Percentiles rank a stretch among this genome's conserved stretches.
Conservation (phyloP, 1,140 invertebrate species). For the Bacillus rossius region DNA sequence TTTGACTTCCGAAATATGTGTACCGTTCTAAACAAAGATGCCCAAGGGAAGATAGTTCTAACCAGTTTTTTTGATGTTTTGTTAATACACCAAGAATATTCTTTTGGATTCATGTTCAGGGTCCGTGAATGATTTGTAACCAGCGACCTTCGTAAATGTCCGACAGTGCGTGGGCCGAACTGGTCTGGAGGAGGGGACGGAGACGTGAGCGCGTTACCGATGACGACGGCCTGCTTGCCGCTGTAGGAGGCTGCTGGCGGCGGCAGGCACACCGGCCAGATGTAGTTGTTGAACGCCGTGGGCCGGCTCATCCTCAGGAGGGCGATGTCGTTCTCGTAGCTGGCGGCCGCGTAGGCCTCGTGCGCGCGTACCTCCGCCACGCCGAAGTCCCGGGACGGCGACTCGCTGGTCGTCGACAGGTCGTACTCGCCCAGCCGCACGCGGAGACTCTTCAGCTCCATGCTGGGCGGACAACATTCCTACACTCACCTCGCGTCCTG, state of each 20-base stretch:
- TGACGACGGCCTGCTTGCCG: constrained; percentile 61
- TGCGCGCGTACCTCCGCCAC: constrained; percentile 59
- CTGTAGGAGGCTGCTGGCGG: constrained; percentile 52
- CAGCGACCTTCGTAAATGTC: too few species aligned
- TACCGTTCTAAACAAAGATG: too few species aligned
- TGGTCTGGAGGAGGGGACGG: too few species aligned
- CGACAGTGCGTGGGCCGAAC: too few species aligned
- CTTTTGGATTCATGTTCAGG: too few species aligned
- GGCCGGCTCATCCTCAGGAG: constrained; percentile 63
- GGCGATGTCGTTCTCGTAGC: constrained; percentile 74
- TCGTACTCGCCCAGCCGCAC: constrained; percentile 79
- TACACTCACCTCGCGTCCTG: too few species aligned
- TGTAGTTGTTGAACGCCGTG: constrained; percentile 67
- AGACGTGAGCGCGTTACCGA: constrained; percentile 58
- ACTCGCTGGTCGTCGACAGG: constrained; percentile 55
- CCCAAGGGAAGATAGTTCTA: too few species aligned
- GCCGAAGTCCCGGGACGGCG: constrained; percentile 55
- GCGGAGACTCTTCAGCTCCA: constrained; percentile 52
- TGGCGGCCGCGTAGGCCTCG: constrained; percentile 52
- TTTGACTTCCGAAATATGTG: too few species aligned
- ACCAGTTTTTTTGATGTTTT: too few species aligned
- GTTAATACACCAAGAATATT: too few species aligned
- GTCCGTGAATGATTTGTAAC: too few species aligned
- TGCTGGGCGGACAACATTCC: constrained; percentile 47
- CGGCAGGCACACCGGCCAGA: constrained; percentile 81